A percentile compares a stretch with the other conserved stretches of the same genome.
Conservation (phyloP, 2,797 vertebrate species). For the Coracias cyanogaster region DNA sequence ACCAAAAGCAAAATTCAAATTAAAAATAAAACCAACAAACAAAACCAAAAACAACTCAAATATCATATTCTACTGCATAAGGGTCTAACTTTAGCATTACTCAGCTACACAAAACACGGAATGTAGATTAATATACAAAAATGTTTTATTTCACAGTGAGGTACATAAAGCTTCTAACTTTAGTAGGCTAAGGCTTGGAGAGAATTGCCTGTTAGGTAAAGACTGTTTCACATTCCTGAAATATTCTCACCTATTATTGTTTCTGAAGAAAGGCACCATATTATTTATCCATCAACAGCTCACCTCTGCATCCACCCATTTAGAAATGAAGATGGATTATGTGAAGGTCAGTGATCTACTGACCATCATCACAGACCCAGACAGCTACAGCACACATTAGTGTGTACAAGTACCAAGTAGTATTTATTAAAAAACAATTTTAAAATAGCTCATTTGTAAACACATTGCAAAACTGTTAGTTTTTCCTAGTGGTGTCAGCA, state of each 20-base stretch:
- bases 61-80: not conserved
- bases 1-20: slow-evolving; percentile 29
- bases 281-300: not conserved
- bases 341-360: not conserved
- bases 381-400: not conserved
- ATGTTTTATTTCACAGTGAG: slow-evolving; percentile 77
- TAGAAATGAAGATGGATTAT: slow-evolving; percentile 34
- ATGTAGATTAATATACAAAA: slow-evolving; percentile 67
- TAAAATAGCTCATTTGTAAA: slow-evolving; percentile 66
- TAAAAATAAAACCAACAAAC: not conserved
- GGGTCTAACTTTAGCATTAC: slow-evolving; percentile 36
- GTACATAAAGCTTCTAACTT: slow-evolving; percentile 68
- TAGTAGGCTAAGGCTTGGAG: slow-evolving; percentile 55
- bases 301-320: not conserved
- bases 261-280: slow-evolving; percentile 49
- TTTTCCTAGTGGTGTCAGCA: slow-evolving; percentile 63
- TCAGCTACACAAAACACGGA: slow-evolving; percentile 51
- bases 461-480: slow-evolving; percentile 62
- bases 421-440: slow-evolving; percentile 40
- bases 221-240: slow-evolving; percentile 68
- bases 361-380: not conserved
- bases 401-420: slow-evolving; percentile 40
- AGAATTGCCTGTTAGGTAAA: slow-evolving; percentile 23
- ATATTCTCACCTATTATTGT: slow-evolving; percentile 32
- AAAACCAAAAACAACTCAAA: slow-evolving; percentile 39